Evolutionary conservation across 2,797 vertebrate species (phyloP).

Genomic region (Sphenopsis melanotis): DNA sequence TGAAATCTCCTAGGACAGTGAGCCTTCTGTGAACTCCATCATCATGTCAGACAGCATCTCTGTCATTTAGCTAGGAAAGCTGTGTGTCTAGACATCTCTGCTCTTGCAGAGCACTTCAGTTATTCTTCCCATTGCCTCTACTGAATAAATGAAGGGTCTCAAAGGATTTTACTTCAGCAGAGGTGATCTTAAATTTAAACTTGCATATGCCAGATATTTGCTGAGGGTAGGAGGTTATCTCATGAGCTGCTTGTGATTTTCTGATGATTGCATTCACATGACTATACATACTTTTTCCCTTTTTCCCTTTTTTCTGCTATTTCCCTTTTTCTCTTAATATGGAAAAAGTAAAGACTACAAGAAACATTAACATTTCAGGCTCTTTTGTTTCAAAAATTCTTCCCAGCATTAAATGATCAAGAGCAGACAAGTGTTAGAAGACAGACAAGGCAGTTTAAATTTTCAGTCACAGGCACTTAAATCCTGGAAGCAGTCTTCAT

Average conservation of each 20-base stretch:
- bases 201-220: neutral
- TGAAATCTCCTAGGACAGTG: constrained; percentile 10
- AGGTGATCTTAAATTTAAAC: neutral
- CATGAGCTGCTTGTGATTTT: neutral
- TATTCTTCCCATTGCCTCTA: neutral
- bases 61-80: neutral
- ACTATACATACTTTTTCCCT: neutral
- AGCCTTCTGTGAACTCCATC: constrained; percentile 6
- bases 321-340: neutral
- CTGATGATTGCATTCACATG: neutral
- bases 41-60: constrained; percentile 9
- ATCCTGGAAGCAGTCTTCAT: neutral
- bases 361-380: neutral
- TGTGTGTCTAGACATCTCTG: neutral
- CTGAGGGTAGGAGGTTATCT: neutral
- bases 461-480: neutral
- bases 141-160: neutral
- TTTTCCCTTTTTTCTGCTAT: neutral
- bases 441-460: neutral
- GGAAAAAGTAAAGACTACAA: neutral
- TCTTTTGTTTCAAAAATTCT: neutral
- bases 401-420: neutral
- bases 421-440: neutral
- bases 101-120: neutral
- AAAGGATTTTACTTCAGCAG: neutral